These are phyloP conservation scores for Takifugu rubripes DNA, from an alignment of 2,797 vertebrate genomes.

Conservation along the genomic window DNA sequence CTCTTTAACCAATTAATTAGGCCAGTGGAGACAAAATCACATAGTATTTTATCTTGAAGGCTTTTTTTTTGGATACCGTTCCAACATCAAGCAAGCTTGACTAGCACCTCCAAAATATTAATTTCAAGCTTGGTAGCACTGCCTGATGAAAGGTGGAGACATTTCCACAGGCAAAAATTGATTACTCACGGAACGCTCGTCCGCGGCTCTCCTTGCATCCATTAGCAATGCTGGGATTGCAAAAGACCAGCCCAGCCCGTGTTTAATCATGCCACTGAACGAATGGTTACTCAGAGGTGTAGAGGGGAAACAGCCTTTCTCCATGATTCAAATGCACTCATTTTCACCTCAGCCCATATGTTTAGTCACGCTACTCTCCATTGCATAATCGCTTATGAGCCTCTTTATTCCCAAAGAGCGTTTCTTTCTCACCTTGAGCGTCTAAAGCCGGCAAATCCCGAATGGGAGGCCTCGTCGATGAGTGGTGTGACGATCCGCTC, in stretches of 20 bases:
- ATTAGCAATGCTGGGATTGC: constrained; percentile 49
- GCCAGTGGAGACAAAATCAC: constrained; percentile 18
- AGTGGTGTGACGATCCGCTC: constrained; percentile 93
- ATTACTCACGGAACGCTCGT: constrained; percentile 58
- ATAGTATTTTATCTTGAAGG: constrained; percentile 15
- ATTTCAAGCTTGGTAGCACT: constrained; percentile 64
- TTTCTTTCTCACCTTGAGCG: constrained; percentile 80
- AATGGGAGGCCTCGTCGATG: constrained; percentile 85
- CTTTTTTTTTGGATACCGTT: constrained; percentile 22
- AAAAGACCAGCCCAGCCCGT: constrained; percentile 10
- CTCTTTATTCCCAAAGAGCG: constrained; percentile 1
- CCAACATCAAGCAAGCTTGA: constrained; percentile 23
- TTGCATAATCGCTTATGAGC: neutral
- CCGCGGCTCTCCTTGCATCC: constrained; percentile 39
- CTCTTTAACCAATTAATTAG: neutral
- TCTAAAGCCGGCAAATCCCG: constrained; percentile 81
- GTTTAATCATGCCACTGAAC: constrained; percentile 33
- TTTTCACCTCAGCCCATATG: constrained; percentile 9
- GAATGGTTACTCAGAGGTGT: constrained; percentile 17
- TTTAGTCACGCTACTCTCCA: constrained; percentile 1
- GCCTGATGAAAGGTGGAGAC: constrained; percentile 56
- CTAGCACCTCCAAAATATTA: constrained; percentile 55
- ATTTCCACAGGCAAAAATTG: constrained; percentile 51
- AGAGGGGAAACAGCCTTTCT: constrained; percentile 21
- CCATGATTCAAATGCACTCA: constrained; percentile 26